Evolutionary conservation across 92 coral and sea anemone genomes (phyloP).

Genomic region (Anthopleura xanthogrammica): DNA sequence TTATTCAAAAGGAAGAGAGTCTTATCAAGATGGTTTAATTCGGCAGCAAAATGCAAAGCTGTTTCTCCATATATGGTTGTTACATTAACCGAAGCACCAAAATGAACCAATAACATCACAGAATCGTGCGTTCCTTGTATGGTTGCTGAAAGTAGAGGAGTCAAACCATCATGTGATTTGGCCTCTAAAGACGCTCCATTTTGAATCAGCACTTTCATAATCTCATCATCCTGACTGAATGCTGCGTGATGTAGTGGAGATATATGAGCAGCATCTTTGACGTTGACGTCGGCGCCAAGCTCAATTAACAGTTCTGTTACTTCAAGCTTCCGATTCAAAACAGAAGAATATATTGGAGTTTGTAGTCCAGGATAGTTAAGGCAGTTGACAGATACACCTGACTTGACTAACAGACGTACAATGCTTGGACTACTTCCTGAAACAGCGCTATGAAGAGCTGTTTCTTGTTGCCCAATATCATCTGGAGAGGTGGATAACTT

Average conservation of each 20-base stretch:
- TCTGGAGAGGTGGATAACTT: slow-evolving; percentile 37
- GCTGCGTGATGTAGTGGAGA: slow-evolving; percentile 44
- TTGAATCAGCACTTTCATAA: slow-evolving; percentile 29
- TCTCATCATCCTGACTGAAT: slow-evolving; percentile 31
- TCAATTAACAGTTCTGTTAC: slow-evolving; percentile 33
- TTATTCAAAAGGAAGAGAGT: slow-evolving; percentile 19
- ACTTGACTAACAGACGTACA: slow-evolving; percentile 27
- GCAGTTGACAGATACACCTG: slow-evolving; percentile 39
- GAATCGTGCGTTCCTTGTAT: slow-evolving; percentile 31
- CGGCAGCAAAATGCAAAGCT: slow-evolving; percentile 62
- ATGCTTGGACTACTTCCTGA: slow-evolving; percentile 25
- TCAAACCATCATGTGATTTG: slow-evolving; percentile 29
- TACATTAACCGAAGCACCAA: slow-evolving; percentile 29
- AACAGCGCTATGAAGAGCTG: slow-evolving; percentile 42
- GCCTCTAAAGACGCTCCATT: slow-evolving; percentile 29
- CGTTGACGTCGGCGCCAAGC: slow-evolving; percentile 33
- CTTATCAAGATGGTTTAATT: slow-evolving; percentile 22
- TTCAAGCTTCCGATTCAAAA: slow-evolving; percentile 33
- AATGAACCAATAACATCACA: slow-evolving; percentile 25
- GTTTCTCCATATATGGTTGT: slow-evolving; percentile 48
- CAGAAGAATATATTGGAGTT: slow-evolving; percentile 31
- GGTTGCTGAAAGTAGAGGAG: slow-evolving; percentile 30
- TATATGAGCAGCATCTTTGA: slow-evolving; percentile 32
- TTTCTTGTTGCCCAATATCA: slow-evolving; percentile 35
- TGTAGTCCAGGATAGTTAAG: slow-evolving; percentile 32